Conservation (phyloP, 2,888 invertebrate species). For the Lepeophtheirus nordmannii region DNA sequence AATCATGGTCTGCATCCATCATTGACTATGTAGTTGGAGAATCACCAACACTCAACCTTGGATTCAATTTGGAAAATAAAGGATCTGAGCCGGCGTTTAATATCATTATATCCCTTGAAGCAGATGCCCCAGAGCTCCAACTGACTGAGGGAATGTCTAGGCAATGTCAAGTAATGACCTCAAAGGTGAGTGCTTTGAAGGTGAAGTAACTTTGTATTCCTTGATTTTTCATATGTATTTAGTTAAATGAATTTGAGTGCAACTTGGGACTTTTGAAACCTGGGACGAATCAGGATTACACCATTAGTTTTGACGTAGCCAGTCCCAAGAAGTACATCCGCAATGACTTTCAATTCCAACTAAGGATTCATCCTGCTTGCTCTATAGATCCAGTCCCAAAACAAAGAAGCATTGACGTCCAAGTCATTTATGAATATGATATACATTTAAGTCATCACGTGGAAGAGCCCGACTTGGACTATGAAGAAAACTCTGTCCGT, state of each 20-base stretch:
- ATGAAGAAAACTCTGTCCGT: not conserved
- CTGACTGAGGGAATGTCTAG: not conserved
- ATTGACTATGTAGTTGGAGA: not conserved
- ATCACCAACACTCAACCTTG: not conserved
- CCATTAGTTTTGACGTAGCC: not conserved
- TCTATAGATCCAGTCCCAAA: not conserved
- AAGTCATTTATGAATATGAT: not conserved
- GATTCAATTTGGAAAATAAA: not conserved
- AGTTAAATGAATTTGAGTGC: not conserved
- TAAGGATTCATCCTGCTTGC: not conserved
- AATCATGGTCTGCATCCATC: not conserved
- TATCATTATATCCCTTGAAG: not conserved
- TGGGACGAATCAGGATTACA: not conserved
- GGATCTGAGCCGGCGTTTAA: not conserved
- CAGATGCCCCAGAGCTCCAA: not conserved
- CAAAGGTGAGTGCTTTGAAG: not conserved
- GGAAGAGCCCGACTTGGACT: not conserved
- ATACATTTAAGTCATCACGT: not conserved
- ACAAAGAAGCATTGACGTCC: not conserved
- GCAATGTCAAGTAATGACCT: not conserved
- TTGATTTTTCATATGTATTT: not conserved
- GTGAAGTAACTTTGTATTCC: not conserved
- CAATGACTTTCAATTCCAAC: not conserved
- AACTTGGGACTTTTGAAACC: not conserved
- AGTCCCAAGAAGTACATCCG: not conserved